phyloP scores from a whole-genome alignment of 2,113 vertebrate species.

The Dendropsophus ebraccatus region DNA sequence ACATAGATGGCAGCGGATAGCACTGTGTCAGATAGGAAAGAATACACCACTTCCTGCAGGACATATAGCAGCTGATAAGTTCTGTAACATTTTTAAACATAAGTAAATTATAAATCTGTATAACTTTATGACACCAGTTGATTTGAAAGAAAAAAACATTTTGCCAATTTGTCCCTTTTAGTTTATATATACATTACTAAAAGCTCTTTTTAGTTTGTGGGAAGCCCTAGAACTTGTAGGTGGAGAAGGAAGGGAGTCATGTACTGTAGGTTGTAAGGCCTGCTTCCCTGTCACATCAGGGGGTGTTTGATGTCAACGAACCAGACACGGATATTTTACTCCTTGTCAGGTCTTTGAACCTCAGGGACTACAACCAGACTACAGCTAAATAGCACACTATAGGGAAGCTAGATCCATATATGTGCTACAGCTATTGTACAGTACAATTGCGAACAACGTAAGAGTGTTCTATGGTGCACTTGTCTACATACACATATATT shows the following conservation, averaged over 20 bases:
- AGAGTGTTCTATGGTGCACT: background rate
- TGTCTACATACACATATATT: background rate
- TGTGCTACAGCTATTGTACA: background rate
- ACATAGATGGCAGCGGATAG: too few relatives aligned
- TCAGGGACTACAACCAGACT: conserved; percentile 5
- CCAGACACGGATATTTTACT: conserved; percentile 6
- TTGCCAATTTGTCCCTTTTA: background rate
- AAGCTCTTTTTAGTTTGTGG: background rate
- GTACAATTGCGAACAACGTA: background rate
- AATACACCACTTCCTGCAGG: too few relatives aligned
- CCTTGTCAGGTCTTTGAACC: background rate
- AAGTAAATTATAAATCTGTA: too few relatives aligned
- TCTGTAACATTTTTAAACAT: too few relatives aligned
- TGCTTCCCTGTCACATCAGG: conserved; percentile 39
- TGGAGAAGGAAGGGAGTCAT: conserved; percentile 17
- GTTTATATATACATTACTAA: background rate
- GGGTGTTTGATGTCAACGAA: conserved; percentile 40
- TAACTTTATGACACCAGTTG: too few relatives aligned
- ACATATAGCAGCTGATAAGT: too few relatives aligned
- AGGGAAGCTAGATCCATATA: conserved; percentile 1
- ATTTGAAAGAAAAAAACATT: too few relatives aligned
- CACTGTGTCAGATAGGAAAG: too few relatives aligned
- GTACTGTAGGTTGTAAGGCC: background rate
- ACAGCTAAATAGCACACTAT: background rate
- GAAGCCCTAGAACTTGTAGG: background rate